Conservation (phyloP, 2,888 invertebrate genomes). For the Odontocolon sp. region DNA sequence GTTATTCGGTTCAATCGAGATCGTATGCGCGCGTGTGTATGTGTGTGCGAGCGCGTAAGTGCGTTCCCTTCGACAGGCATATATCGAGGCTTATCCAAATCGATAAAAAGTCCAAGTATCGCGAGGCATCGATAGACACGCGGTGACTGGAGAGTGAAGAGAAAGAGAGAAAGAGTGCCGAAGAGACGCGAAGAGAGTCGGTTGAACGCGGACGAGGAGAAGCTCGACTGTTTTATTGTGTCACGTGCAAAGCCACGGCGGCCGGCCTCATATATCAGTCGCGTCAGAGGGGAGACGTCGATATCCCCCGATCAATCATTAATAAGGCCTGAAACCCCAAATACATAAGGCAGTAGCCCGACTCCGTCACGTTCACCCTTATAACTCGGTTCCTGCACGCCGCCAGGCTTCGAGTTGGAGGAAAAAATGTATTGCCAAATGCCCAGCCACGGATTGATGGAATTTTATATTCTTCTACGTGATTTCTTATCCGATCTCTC, state of each 20-base stretch:
- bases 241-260: constrained; percentile 78
- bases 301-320: constrained; percentile 81
- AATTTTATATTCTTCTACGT: constrained; percentile 79
- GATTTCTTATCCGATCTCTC: constrained; percentile 71
- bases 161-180: constrained; percentile 34
- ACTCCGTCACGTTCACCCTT: constrained; percentile 57
- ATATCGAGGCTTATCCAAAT: constrained; percentile 72
- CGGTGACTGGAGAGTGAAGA: constrained; percentile 40
- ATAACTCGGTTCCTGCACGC: constrained; percentile 59
- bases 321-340: constrained; percentile 80
- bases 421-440: constrained; percentile 74
- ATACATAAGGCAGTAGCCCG: constrained; percentile 73
- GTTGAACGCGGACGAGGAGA: constrained; percentile 42
- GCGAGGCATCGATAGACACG: constrained; percentile 47
- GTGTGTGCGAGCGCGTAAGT: too few relatives aligned
- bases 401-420: constrained; percentile 38
- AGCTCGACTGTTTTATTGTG: constrained; percentile 75
- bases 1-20: constrained; percentile 48
- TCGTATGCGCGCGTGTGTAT: constrained; percentile 51
- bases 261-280: constrained; percentile 78
- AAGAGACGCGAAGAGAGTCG: constrained; percentile 34
- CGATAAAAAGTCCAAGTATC: constrained; percentile 71
- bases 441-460: constrained; percentile 77
- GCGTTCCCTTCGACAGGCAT: constrained; percentile 31
- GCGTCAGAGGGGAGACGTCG: constrained; percentile 79